Evolutionary conservation across 2,888 invertebrate species (phyloP).

Genomic region (Campopleginae sp.): DNA sequence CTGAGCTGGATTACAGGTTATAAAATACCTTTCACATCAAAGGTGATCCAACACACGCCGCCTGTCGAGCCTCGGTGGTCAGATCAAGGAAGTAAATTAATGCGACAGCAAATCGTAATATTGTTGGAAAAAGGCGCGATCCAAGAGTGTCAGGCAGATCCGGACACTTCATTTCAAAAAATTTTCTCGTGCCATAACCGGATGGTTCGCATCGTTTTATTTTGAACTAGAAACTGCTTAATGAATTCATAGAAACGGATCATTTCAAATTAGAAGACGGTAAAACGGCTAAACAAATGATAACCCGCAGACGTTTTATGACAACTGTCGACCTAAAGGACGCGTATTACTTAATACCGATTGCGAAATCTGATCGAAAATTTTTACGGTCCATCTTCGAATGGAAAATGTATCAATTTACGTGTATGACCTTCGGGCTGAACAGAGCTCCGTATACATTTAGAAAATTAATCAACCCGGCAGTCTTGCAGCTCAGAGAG

Average conservation of each 20-base stretch:
- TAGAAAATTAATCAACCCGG: too few species aligned
- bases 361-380: constrained; percentile 31
- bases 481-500: too few species aligned
- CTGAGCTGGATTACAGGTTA: neutral
- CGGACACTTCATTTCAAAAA: constrained; percentile 56
- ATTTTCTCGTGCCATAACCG: constrained; percentile 28
- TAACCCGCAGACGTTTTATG: constrained; percentile 35
- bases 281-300: constrained; percentile 30
- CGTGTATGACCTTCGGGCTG: too few species aligned
- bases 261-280: constrained; percentile 45
- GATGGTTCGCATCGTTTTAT: constrained; percentile 27
- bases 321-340: constrained; percentile 36
- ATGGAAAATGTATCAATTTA: too few species aligned
- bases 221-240: constrained; percentile 13
- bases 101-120: neutral
- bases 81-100: neutral
- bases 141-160: neutral
- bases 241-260: constrained; percentile 6
- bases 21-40: neutral
- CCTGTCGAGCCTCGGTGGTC: neutral
- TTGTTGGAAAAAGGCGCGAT: constrained; percentile 43
- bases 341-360: constrained; percentile 41
- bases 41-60: neutral
- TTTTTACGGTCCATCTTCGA: constrained; percentile 40
- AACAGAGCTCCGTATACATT: too few species aligned